These are phyloP conservation scores for Bradypodion ventrale DNA, from an alignment of 2,797 vertebrate species.

Conservation along the genomic window DNA sequence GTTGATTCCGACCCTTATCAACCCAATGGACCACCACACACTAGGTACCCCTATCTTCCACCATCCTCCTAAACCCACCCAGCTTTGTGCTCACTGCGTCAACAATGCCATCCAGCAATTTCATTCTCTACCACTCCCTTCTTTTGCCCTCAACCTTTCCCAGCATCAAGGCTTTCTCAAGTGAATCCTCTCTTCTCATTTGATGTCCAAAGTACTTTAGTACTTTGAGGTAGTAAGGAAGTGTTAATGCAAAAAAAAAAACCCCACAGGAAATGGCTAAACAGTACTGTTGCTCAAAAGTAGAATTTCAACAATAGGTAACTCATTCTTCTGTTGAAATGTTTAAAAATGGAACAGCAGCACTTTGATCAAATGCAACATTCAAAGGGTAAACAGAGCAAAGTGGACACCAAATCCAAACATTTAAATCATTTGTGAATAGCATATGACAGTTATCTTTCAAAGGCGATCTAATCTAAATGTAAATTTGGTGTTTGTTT, in stretches of 20 bases:
- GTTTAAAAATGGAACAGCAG: conserved; percentile 42
- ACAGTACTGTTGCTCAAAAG: conserved; percentile 25
- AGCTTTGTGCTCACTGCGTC: no score
- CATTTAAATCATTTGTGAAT: conserved; percentile 47
- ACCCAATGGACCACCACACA: no score
- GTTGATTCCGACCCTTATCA: no score
- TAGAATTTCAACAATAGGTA: conserved; percentile 36
- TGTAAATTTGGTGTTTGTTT: conserved; percentile 68
- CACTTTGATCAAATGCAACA: conserved; percentile 53
- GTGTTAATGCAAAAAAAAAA: conserved; percentile 14
- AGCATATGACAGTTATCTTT: conserved; percentile 42
- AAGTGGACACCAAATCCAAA: conserved; percentile 46
- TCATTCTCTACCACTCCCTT: no score
- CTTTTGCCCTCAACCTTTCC: no score
- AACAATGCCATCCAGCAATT: no score
- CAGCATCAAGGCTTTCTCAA: no score
- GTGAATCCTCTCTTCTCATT: no score
- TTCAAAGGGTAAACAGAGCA: conserved; percentile 53
- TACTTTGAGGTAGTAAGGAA: conserved; percentile 39
- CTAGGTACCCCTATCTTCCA: no score
- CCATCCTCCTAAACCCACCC: no score
- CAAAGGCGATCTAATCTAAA: conserved; percentile 66
- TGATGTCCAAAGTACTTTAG: no score
- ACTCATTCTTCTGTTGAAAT: conserved; percentile 42
- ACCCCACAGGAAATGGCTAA: conserved; percentile 30